Conservation (phyloP, 2,113 vertebrate species). For the Crotalus viridis region DNA sequence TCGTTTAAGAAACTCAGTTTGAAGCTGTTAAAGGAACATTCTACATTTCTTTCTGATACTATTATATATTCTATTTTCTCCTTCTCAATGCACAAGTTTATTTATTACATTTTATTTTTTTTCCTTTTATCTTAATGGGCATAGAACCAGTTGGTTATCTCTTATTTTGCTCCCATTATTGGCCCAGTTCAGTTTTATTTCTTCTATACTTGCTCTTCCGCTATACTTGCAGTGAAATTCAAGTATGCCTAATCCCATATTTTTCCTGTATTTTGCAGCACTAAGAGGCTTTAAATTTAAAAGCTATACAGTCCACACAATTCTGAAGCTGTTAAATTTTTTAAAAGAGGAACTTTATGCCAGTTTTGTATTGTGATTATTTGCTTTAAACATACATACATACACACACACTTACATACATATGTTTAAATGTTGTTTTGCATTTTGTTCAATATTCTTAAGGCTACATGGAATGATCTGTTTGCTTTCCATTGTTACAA, state of each 20-base stretch:
- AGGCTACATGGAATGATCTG: constrained; percentile 57
- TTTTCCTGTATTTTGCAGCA: not conserved
- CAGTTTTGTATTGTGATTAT: constrained; percentile 61
- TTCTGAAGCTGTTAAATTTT: constrained; percentile 47
- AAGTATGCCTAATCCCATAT: not conserved
- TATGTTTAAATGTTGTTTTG: constrained; percentile 66
- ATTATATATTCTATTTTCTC: not conserved
- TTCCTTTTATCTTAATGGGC: constrained; percentile 13
- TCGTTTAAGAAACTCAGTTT: not conserved
- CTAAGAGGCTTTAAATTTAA: not conserved
- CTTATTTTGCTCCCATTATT: not conserved
- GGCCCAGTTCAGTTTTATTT: constrained; percentile 47
- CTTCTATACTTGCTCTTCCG: constrained; percentile 40
- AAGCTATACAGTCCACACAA: constrained; percentile 44
- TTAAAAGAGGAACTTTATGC: constrained; percentile 43
- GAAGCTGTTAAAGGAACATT: constrained; percentile 16
- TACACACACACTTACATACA: not conserved
- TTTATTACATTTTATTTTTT: not conserved
- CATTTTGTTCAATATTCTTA: constrained; percentile 60
- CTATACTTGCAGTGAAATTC: constrained; percentile 28
- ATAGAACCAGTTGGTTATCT: constrained; percentile 34
- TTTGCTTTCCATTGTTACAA: constrained; percentile 44
- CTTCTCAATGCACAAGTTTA: not conserved
- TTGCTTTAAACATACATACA: constrained; percentile 55
- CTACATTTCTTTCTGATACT: not conserved